Base-by-base conservation (phyloP, 2,797 vertebrate species). In the Gambelia wislizenii region DNA sequence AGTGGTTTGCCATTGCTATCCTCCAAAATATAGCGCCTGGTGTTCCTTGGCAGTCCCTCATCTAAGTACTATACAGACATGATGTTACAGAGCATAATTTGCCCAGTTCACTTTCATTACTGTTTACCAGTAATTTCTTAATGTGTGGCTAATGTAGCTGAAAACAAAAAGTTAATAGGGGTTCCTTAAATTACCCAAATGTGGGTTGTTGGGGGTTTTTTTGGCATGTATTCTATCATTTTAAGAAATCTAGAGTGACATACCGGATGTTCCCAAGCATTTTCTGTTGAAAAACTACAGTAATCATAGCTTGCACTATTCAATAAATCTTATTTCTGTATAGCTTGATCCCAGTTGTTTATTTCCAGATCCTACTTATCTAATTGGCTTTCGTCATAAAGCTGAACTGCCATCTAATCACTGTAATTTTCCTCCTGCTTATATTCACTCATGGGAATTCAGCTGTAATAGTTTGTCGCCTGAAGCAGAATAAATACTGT, bases 391-490 rank as follows among this genome's bases (percentile, higher is more conserved):
- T 52, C 9, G 33, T 42, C 52, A 89, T 6, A 85, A 85, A 80
- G 64, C 13, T 79, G 61, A 78, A 56, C 36, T 78, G 33, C 30
- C 22, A 70, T 56, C 83, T 10, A 36, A 33, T 75, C 69, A 61
- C 59, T 64, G 20, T 84, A 47, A 84, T 85, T 75, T 83, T 36
- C 42, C 44, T 72, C 52, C 44, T 84, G 30, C 39, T 78, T 12
- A 9, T 87, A 87, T 83, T 87, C 52, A 52, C 49, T 36, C 52
- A 6, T 84, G 52, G 85, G 89, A 79, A 78, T 52, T 79, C 54
- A 39, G 33, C 59, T 72, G 52, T 79, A 84, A 61, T 42, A 90
- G 56, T 87, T 76, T 56, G 2, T 64, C 67, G 36, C 67, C 44
- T 80, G 82, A 87, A 74, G 82, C 67, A 84, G 44, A 84, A 90